These are phyloP conservation scores for Propithecus coquereli DNA, from an alignment of 2,113 vertebrate species.

Conservation along the genomic window DNA sequence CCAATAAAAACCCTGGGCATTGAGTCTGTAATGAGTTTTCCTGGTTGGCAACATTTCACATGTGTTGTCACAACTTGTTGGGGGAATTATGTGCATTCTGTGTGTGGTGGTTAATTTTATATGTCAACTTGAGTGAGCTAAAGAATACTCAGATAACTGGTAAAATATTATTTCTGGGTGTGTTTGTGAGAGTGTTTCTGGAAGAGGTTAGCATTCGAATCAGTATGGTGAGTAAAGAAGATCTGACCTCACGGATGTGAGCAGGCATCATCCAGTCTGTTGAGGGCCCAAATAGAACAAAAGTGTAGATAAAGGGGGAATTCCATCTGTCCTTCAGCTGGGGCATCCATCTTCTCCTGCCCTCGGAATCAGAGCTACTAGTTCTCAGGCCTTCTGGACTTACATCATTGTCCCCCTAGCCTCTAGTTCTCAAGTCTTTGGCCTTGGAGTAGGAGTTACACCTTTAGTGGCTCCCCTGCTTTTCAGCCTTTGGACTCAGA, in stretches of 20 bases:
- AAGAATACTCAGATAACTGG: neutral
- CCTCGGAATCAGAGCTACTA: neutral
- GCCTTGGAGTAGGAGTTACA: neutral
- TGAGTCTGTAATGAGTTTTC: neutral
- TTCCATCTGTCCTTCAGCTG: neutral
- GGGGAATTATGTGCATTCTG: neutral
- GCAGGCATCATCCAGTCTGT: neutral
- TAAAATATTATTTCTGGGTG: neutral
- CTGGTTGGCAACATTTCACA: neutral
- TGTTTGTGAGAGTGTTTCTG: neutral
- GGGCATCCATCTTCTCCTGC: neutral
- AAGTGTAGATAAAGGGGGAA: too few relatives aligned
- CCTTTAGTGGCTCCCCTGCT: neutral
- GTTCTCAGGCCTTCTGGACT: neutral
- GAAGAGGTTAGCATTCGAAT: neutral
- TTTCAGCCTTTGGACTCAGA: neutral
- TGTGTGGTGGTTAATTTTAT: neutral
- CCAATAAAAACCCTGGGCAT: neutral
- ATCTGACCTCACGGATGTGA: neutral
- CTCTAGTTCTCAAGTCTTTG: neutral
- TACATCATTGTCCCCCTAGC: neutral
- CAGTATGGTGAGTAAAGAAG: neutral
- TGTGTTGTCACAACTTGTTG: neutral
- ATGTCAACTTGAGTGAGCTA: neutral
- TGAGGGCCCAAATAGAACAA: neutral